Conservation (phyloP, 1,140 invertebrate genomes). For the Notospermus geniculatus region DNA sequence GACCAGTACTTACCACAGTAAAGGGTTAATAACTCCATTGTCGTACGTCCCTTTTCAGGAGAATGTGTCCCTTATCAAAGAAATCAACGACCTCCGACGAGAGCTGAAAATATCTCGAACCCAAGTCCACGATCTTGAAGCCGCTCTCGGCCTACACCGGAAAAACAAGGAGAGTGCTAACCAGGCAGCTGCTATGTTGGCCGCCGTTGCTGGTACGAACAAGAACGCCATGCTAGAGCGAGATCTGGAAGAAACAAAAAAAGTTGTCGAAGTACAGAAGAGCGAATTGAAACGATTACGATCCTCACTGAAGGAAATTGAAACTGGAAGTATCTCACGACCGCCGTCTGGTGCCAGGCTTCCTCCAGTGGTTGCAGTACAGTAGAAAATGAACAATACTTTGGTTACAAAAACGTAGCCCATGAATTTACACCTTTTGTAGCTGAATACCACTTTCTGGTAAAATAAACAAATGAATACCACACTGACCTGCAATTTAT, state of each 20-base stretch:
- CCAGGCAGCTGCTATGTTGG: slow-evolving; percentile 62
- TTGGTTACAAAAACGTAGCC: too few species aligned
- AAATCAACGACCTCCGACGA: slow-evolving; percentile 70
- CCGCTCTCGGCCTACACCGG: slow-evolving; percentile 62
- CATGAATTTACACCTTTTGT: too few species aligned
- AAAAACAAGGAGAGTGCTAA: slow-evolving; percentile 60
- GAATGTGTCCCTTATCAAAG: slow-evolving; percentile 71
- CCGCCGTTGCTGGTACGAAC: slow-evolving; percentile 60
- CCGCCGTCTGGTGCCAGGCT: slow-evolving; percentile 34
- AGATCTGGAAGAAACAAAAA: slow-evolving; percentile 60
- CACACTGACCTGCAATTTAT: too few species aligned
- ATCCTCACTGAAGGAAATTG: slow-evolving; percentile 37
- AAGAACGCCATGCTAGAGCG: slow-evolving; percentile 64
- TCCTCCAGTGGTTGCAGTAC: slow-evolving; percentile 27
- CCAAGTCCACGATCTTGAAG: slow-evolving; percentile 68
- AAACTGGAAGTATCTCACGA: slow-evolving; percentile 29
- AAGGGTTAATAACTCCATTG: not conserved
- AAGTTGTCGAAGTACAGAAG: slow-evolving; percentile 53
- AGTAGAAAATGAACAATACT: too few species aligned
- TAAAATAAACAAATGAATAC: too few species aligned
- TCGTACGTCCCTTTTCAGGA: slow-evolving; percentile 61
- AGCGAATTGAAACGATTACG: slow-evolving; percentile 49
- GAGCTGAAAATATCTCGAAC: slow-evolving; percentile 67
- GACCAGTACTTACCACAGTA: not conserved
- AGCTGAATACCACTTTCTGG: too few species aligned